Base-by-base conservation (phyloP, 2,113 vertebrate genomes). In the Hypomesus transpacificus region DNA sequence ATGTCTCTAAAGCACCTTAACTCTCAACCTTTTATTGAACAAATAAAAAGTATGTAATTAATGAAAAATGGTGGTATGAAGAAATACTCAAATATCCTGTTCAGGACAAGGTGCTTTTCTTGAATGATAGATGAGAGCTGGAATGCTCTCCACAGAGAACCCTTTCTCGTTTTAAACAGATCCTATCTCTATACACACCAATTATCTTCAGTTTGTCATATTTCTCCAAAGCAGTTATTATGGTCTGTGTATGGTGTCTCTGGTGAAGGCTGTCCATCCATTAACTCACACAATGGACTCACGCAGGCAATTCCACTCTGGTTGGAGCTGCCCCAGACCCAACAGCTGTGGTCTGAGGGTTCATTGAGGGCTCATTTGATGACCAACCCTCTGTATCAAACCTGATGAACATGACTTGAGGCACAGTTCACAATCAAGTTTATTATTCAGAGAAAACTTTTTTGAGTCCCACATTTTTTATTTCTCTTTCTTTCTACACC, bases 121-220 rank as follows among this genome's bases (percentile, higher is more conserved):
- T 56, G 3, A 56, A 56, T 56, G 16, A 18, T n/a, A 56, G 53
- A 46, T 46, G 2, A 46, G 39, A 46, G 8, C 39, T 46, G 7
- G 39, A 46, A 46, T 11, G 39, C 39, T 56, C 52, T 2, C 52
- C 17, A 53, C 17, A 18, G 14, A 4, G n/a, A 1, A n/a, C 17
- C 17, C 53, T 56, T n/a, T 56, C n/a, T 56, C 53, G 17, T 16
- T n/a, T 13, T 53, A 11, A 53, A 50, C 66, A 53, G 1, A 39
- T 14, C 39, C 34, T 20, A 5, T 50, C 59, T 65, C 60, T n/a
- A 14, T 1, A 66, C 28, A 66, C n/a, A 31, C 21, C 62, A 72
- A 57, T 72, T 72, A 72, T 22, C 16, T 28, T 52, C 28, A 54
- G 54, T 65, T 66, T 6, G 17, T 21, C 50, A 54, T 50, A 53